Base-by-base conservation (phyloP, 2,888 invertebrate species). In the Nebria brevicollis region DNA sequence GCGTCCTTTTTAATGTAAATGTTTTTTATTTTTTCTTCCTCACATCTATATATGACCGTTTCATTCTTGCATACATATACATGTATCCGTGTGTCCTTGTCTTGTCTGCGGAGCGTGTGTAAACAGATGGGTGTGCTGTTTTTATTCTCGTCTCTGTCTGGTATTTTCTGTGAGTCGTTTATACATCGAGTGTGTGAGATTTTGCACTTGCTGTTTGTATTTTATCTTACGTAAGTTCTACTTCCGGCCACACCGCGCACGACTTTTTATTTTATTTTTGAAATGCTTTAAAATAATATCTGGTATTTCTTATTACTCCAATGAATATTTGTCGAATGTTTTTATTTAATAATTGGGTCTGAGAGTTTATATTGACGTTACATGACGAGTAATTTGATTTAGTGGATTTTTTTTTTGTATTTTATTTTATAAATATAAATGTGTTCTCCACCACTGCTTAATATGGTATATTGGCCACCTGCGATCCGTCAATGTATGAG, bases 1-100 rank as follows among this genome's bases (percentile, higher is more conserved):
- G 34, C 66, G 65, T 76, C 76, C 76, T 76, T 76, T 75, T 76
- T 76, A 76, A 76, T 66, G 76, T 76, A 76, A 76, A 76, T 76
- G 76, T 76, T 76, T 66, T 76, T 66, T 75, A 20, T 75, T 34
- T 73, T n/a, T 20, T 41, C 43, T 66, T n/a, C 8, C 15, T 66
- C 25, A 66, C 66, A 66, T 15, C 25, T 66, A 66, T 25, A 65
- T 34, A 66, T 66, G 66, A n/a, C 25, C 8, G 8, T 66, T 66
- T 66, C 66, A 66, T 25, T 25, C 66, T 66, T 25, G 66, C 15
- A 66, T 25, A 13, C 25, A 15, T 66, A 15, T 15, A 25, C n/a
- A 68, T 68, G 68, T 68, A 10, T 68, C 13, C n/a, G 15, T 10
- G 1, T 68, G 20, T 68, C 68, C 68, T 68, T 68, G 68, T 68